Evolutionary conservation across 2,888 invertebrate genomes (phyloP).

Genomic region (Choristoneura rosaceana): DNA sequence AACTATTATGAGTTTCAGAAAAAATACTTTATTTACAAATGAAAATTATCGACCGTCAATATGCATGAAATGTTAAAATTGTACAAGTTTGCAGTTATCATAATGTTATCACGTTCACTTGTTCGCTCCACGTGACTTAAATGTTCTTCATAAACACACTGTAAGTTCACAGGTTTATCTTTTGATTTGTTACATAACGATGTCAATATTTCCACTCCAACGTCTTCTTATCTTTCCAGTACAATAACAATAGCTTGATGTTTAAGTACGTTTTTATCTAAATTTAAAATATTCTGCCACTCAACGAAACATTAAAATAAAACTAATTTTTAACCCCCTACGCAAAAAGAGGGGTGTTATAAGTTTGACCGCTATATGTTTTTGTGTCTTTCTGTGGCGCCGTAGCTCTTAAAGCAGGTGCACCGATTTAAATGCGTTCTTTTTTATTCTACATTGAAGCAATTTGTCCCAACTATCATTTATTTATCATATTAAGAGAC

Average conservation of each 20-base stretch:
- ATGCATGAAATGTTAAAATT: too few relatives aligned
- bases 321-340: too few relatives aligned
- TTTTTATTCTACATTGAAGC: background rate
- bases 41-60: too few relatives aligned
- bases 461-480: background rate
- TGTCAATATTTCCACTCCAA: background rate
- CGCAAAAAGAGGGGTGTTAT: too few relatives aligned
- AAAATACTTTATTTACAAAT: too few relatives aligned
- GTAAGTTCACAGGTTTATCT: slow-evolving; percentile 6
- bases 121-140: background rate
- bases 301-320: background rate
- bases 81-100: too few relatives aligned
- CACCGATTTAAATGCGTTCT: too few relatives aligned
- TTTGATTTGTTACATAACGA: slow-evolving; percentile 1
- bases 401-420: too few relatives aligned
- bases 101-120: background rate
- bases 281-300: background rate
- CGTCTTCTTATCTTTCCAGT: background rate
- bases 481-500: too few relatives aligned
- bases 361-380: too few relatives aligned
- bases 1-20: too few relatives aligned
- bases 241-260: background rate
- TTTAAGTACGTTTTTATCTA: background rate
- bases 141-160: background rate
- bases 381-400: too few relatives aligned